Evolutionary conservation across 2,113 vertebrate genomes (phyloP).

Genomic region (Machaerirhynchus nigripectus): DNA sequence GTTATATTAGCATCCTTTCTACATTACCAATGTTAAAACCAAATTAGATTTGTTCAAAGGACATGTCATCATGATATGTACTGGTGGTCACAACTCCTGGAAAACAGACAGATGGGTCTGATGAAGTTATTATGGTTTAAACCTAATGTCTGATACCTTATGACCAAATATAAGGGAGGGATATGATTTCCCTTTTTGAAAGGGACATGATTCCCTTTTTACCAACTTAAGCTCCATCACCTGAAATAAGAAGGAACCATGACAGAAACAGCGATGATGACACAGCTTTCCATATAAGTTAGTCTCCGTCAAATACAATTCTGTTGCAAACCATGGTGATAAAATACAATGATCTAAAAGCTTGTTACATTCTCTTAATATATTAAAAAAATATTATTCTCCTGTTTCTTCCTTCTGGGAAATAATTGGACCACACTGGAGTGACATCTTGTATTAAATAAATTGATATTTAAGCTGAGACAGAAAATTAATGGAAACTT

Average conservation of each 20-base stretch:
- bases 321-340: neutral
- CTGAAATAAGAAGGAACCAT: neutral
- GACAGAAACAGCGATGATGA: neutral
- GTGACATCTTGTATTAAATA: neutral
- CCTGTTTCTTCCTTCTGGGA: neutral
- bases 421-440: neutral
- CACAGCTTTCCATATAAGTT: neutral
- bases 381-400: neutral
- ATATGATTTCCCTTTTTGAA: neutral
- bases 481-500: neutral
- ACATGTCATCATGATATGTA: neutral
- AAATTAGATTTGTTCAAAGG: neutral
- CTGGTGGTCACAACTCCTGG: neutral
- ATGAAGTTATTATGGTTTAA: neutral
- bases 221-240: neutral
- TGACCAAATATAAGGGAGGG: neutral
- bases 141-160: neutral
- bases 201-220: no score
- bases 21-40: neutral
- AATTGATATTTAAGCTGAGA: neutral
- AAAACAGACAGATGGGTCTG: neutral
- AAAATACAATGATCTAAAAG: neutral
- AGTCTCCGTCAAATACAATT: neutral
- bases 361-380: neutral
- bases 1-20: neutral